Evolutionary conservation across 2,888 invertebrate genomes (phyloP).

Genomic region (Leptura quadrifasciata): DNA sequence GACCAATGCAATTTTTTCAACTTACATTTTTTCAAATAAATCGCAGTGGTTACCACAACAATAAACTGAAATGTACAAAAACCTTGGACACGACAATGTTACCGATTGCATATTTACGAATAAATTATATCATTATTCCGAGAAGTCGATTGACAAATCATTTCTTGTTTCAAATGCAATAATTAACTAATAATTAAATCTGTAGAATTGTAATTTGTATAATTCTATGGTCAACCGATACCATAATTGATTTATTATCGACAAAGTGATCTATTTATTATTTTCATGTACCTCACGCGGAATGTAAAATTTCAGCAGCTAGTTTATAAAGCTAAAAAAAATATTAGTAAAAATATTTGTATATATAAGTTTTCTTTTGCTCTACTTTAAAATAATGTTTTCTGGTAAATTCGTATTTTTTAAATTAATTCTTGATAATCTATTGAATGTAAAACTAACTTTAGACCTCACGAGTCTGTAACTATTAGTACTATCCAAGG

Average conservation of each 20-base stretch:
- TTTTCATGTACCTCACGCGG: no score
- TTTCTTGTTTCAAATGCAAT: neutral
- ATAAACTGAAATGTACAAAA: neutral
- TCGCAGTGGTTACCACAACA: neutral
- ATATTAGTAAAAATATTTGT: no score
- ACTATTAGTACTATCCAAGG: neutral
- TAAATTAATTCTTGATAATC: neutral
- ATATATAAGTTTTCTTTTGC: no score
- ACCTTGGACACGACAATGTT: neutral
- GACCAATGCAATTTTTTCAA: neutral
- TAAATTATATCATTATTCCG: neutral
- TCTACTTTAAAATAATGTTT: neutral
- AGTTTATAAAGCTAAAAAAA: no score
- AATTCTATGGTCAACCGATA: neutral
- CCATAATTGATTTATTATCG: neutral
- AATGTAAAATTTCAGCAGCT: no score
- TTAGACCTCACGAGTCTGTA: slow-evolving; percentile 11
- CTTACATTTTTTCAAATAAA: neutral
- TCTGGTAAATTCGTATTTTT: neutral
- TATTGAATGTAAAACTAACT: neutral
- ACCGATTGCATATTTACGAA: neutral
- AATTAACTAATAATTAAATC: neutral
- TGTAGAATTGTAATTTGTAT: neutral
- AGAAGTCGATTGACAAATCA: neutral
- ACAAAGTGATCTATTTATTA: neutral